Evolutionary conservation across 2,113 vertebrate species (phyloP).

Genomic region (Chaetura pelagica): DNA sequence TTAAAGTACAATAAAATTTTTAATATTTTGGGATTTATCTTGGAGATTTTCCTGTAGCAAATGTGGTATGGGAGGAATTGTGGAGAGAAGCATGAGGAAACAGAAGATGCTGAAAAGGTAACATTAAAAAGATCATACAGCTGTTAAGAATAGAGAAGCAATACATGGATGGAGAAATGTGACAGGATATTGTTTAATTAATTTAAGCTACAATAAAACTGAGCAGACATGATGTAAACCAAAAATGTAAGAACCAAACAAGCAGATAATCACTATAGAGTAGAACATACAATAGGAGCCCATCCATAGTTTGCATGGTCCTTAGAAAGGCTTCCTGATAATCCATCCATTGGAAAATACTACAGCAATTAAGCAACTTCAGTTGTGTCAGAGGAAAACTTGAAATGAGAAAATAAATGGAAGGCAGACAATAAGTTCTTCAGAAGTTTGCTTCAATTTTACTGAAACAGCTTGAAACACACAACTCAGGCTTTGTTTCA

Average conservation of each 20-base stretch:
- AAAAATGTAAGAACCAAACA: neutral
- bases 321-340: neutral
- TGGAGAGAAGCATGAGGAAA: neutral
- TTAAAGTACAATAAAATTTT: neutral
- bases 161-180: neutral
- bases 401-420: neutral
- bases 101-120: neutral
- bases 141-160: neutral
- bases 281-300: neutral
- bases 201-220: neutral
- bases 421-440: neutral
- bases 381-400: neutral
- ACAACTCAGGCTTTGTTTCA: neutral
- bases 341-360: neutral
- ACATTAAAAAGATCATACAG: neutral
- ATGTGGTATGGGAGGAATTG: neutral
- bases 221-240: neutral
- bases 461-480: neutral
- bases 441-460: neutral
- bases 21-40: neutral
- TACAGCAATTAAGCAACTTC: neutral
- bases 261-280: neutral
- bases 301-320: neutral
- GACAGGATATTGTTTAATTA: neutral
- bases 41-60: neutral